phyloP scores from a whole-genome alignment of 2,797 vertebrate genomes.

The Tapirus indicus region DNA sequence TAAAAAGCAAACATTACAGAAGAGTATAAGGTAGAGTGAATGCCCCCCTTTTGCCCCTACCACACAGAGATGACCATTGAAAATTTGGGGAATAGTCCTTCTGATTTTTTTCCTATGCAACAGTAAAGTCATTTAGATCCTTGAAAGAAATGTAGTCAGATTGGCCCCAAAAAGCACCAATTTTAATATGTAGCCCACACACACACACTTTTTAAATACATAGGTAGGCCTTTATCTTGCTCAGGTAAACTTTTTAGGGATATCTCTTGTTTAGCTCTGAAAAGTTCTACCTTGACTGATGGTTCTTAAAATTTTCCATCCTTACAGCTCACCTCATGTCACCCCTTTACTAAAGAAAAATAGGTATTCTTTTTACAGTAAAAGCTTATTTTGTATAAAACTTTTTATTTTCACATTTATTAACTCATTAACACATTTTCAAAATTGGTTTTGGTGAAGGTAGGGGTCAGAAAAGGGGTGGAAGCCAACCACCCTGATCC shows the following conservation, averaged over 20 bases:
- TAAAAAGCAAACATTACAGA: not conserved
- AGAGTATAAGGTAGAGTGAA: not conserved
- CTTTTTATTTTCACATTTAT: not conserved
- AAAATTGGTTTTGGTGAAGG: not conserved
- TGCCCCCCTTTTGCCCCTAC: not conserved
- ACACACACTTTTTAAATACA: not conserved
- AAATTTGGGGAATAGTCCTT: not conserved
- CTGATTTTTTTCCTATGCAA: not conserved
- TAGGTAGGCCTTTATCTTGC: not conserved
- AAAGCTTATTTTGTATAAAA: not conserved
- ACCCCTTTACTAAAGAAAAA: not conserved
- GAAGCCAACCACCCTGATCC: not conserved
- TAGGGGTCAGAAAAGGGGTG: not conserved
- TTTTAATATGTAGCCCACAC: not conserved
- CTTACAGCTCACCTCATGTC: not conserved
- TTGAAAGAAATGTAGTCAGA: not conserved
- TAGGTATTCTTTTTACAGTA: not conserved
- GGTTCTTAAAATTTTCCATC: slow-evolving; percentile 11
- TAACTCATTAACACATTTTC: not conserved
- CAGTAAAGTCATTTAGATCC: not conserved
- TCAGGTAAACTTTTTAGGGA: not conserved
- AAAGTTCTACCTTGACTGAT: not conserved
- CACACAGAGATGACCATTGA: not conserved
- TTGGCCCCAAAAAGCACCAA: not conserved
- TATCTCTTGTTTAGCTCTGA: not conserved